These are phyloP conservation scores for Pangasius mekongensis DNA, from an alignment of 2,797 vertebrate genomes.

Conservation along the genomic window DNA sequence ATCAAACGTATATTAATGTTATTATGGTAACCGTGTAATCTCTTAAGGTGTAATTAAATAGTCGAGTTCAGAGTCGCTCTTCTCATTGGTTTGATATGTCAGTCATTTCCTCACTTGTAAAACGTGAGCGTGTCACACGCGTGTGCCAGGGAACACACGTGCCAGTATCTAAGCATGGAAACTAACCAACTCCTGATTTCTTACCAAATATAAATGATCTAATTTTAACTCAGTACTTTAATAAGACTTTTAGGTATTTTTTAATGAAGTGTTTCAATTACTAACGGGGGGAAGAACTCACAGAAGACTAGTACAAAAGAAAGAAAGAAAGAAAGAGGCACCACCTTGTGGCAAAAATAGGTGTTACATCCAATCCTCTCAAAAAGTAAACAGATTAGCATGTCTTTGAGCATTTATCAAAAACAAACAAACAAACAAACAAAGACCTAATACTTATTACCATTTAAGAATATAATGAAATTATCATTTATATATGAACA, in stretches of 20 bases:
- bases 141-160: neutral
- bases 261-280: neutral
- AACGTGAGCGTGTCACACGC: neutral
- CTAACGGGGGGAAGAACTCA: neutral
- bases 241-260: neutral
- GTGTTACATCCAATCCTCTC: neutral
- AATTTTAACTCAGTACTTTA: neutral
- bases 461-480: neutral
- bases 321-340: conserved; percentile 14
- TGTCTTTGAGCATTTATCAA: neutral
- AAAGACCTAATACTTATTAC: neutral
- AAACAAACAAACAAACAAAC: neutral
- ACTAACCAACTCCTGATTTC: neutral
- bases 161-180: neutral
- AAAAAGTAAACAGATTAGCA: neutral
- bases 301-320: neutral
- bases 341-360: conserved; percentile 26
- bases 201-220: neutral
- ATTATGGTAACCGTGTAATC: conserved; percentile 50
- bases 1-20: conserved; percentile 50
- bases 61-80: neutral
- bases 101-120: neutral
- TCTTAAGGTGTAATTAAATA: conserved; percentile 52
- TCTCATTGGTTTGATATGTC: neutral
- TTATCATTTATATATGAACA: neutral